A percentile compares a stretch with the other conserved stretches of the same genome.
Conservation (phyloP, 92 coral and sea anemone species). For the Pocillopora grandis region DNA sequence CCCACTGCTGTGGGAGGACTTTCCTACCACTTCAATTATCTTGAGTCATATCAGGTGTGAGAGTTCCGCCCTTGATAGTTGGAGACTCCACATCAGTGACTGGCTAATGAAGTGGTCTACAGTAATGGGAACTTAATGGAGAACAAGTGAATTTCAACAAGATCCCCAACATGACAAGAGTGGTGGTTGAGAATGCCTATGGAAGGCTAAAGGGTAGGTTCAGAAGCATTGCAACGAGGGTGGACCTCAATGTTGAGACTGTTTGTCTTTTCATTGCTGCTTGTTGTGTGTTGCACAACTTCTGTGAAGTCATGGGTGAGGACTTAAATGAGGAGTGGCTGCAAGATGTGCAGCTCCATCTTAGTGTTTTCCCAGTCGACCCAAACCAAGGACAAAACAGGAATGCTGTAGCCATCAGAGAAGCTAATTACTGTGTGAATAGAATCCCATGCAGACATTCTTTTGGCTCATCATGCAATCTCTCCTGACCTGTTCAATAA, state of each 20-base stretch:
- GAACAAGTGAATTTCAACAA: too few relatives aligned
- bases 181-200: conserved; percentile 54
- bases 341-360: too few relatives aligned
- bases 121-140: too few relatives aligned
- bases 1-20: too few relatives aligned
- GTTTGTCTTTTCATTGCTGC: conserved; percentile 30
- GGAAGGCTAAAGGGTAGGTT: conserved; percentile 60
- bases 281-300: conserved; percentile 60
- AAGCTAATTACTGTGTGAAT: conserved; percentile 6
- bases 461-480: neutral
- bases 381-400: conserved; percentile 23
- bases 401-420: conserved; percentile 10
- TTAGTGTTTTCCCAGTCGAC: conserved; percentile 6
- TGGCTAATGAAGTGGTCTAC: too few relatives aligned
- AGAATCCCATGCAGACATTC: neutral
- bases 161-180: too few relatives aligned
- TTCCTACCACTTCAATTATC: too few relatives aligned
- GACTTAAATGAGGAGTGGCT: too few relatives aligned
- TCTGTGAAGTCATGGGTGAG: conserved; percentile 28
- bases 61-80: too few relatives aligned
- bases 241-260: conserved; percentile 32
- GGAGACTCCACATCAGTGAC: too few relatives aligned
- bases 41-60: too few relatives aligned
- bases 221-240: conserved; percentile 31
- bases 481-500: too few relatives aligned